Base-by-base conservation (phyloP, 1,140 invertebrate genomes). In the Cotesia glomerata region DNA sequence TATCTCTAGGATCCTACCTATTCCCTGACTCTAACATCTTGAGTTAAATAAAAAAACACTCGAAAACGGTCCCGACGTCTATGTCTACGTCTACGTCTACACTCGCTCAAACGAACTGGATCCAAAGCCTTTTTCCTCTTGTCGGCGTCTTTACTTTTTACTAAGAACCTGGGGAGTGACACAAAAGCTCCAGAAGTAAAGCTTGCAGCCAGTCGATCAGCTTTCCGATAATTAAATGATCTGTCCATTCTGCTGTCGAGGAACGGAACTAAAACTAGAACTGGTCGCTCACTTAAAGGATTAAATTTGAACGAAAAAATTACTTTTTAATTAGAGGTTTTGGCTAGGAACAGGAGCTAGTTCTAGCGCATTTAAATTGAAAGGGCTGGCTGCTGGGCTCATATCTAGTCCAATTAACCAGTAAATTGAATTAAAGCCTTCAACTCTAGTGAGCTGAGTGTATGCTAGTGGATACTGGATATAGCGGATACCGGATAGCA, bases 221-320 rank as follows among this genome's bases (percentile, higher is more conserved):
- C 72, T 81, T 79, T 79, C 75, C 76, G 70, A 75, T 78, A 75
- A 80, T 77, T 65, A 77, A 79, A 76, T 79, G 72, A 78, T 76
- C 72, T 69, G 71, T 62, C 72, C 54, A 67, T 74, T 69, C 70
- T 75, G 72, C 45, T 26, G 14, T 16, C 18, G 26, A 26, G 26
- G 3, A 26, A 26, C 26, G 26, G 26, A 26, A 26, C 1, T 26
- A 26, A 2, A n/a, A 52, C 39, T 45, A n/a, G 65, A 26, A 56
- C 69, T 36, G 58, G 2, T 45, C 13, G 32, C 45, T 51, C 51
- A 45, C 18, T 32, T n/a, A 45, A 2, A 7, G 39, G 39, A 45
- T 45, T 45, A 45, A 5, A 45, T 45, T 45, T 2, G 2, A 45
- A 2, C 11, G 11, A 45, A 45, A 45, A 45, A 45, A 45, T 45